Percentiles rank a stretch among this genome's conserved stretches.
These are phyloP conservation scores for Phallusia fumigata DNA, from an alignment of 23 tunicate species.

Conservation along the genomic window DNA sequence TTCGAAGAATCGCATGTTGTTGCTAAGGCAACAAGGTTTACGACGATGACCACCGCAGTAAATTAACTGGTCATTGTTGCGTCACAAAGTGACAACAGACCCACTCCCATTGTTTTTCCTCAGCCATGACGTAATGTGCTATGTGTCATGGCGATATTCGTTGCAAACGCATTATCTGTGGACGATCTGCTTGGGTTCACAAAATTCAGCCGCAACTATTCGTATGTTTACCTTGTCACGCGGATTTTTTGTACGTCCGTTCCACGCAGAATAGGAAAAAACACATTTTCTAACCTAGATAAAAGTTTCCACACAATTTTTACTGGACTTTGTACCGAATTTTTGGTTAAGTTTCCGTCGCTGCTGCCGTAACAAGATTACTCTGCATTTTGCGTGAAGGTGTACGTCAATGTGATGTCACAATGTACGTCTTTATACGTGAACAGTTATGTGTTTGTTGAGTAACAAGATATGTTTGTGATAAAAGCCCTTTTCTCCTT, in stretches of 20 bases:
- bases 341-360: neutral
- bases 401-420: constrained; percentile 13
- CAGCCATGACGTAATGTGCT: neutral
- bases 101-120: neutral
- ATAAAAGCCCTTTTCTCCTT: neutral
- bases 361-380: constrained; percentile 10
- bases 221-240: neutral
- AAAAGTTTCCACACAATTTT: too few species aligned
- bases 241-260: neutral
- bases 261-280: neutral
- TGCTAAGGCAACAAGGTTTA: neutral
- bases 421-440: neutral
- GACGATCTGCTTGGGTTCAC: too few species aligned
- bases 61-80: neutral
- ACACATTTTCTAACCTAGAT: too few species aligned
- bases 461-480: constrained; percentile 10
- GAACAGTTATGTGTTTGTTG: constrained; percentile 13
- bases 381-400: constrained; percentile 1
- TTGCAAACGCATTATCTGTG: neutral
- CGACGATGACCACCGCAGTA: constrained; percentile 11
- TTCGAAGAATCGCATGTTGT: neutral
- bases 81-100: neutral
- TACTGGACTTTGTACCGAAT: too few species aligned
- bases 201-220: neutral
- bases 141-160: neutral